These are phyloP conservation scores for Misgurnus mizolepis DNA, from an alignment of 2,113 vertebrate species.

Conservation along the genomic window DNA sequence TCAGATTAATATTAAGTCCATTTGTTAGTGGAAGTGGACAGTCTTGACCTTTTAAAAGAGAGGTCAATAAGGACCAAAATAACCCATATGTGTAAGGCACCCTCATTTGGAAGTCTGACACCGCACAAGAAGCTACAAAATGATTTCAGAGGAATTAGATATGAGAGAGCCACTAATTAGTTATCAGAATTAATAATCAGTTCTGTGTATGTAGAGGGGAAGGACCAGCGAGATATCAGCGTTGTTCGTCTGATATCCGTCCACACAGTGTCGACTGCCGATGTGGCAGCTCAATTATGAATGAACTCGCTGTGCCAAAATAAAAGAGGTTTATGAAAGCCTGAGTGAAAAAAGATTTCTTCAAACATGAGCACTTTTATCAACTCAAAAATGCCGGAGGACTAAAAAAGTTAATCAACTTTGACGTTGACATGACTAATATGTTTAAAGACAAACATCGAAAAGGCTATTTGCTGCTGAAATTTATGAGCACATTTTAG, in stretches of 20 bases:
- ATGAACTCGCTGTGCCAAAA: slow-evolving; percentile 47
- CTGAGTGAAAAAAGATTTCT: slow-evolving; percentile 7
- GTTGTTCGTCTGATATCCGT: slow-evolving; percentile 29
- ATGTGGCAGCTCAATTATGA: slow-evolving; percentile 47
- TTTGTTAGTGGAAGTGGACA: neutral
- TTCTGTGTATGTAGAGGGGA: slow-evolving; percentile 31
- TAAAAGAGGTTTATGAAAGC: slow-evolving; percentile 32
- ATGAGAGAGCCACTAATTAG: slow-evolving; percentile 25
- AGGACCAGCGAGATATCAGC: slow-evolving; percentile 12
- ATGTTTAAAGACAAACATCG: slow-evolving; percentile 21
- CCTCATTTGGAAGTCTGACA: slow-evolving; percentile 12
- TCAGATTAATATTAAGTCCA: neutral
- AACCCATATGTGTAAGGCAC: neutral
- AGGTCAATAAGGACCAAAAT: slow-evolving; percentile 17
- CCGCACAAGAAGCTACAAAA: slow-evolving; percentile 25
- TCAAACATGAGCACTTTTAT: slow-evolving; percentile 40
- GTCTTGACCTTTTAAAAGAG: slow-evolving; percentile 13
- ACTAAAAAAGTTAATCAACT: neutral
- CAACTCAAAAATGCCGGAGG: neutral
- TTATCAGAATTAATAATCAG: slow-evolving; percentile 48
- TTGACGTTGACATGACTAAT: neutral
- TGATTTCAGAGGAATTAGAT: slow-evolving; percentile 6
- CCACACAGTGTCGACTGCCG: slow-evolving; percentile 25
- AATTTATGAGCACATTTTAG: slow-evolving; percentile 9
- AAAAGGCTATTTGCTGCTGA: neutral